phyloP scores from a whole-genome alignment of 2,113 vertebrate species.

The Rhinoptilus africanus region DNA sequence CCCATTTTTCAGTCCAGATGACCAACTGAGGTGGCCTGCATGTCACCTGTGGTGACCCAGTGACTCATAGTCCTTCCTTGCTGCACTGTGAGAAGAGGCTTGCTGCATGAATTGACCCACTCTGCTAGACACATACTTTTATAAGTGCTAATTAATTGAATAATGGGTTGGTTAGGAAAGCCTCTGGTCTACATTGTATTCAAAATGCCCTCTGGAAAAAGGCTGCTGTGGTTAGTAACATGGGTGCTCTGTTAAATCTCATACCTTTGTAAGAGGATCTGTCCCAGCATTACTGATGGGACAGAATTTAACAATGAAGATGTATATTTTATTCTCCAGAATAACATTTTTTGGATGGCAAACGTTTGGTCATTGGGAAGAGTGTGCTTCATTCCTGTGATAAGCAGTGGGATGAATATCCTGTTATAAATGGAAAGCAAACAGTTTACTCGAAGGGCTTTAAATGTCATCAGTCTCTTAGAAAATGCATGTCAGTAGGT shows the following conservation, averaged over 20 bases:
- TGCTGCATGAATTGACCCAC: background rate
- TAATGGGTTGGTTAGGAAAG: background rate
- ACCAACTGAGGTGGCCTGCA: background rate
- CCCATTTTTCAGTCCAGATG: background rate
- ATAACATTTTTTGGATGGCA: background rate
- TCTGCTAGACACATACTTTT: constrained; percentile 6
- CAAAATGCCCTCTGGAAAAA: background rate
- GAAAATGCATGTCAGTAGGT: constrained; percentile 4
- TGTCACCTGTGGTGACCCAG: background rate
- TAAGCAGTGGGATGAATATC: background rate
- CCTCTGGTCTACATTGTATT: background rate
- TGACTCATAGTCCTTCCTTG: background rate
- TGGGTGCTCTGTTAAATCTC: background rate
- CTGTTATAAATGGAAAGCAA: constrained; percentile 2
- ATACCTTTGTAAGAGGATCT: constrained; percentile 8
- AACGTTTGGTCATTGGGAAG: background rate
- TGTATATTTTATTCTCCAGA: background rate
- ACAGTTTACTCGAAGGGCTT: background rate
- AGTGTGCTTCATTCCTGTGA: background rate
- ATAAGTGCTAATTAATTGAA: constrained; percentile 5
- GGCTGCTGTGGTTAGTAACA: background rate
- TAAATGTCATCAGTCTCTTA: constrained; percentile 31
- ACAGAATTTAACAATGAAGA: background rate
- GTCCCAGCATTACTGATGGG: background rate
- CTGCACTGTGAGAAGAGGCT: background rate